phyloP scores from a whole-genome alignment of 2,113 vertebrate genomes.

The Pachycephala philippinensis region DNA sequence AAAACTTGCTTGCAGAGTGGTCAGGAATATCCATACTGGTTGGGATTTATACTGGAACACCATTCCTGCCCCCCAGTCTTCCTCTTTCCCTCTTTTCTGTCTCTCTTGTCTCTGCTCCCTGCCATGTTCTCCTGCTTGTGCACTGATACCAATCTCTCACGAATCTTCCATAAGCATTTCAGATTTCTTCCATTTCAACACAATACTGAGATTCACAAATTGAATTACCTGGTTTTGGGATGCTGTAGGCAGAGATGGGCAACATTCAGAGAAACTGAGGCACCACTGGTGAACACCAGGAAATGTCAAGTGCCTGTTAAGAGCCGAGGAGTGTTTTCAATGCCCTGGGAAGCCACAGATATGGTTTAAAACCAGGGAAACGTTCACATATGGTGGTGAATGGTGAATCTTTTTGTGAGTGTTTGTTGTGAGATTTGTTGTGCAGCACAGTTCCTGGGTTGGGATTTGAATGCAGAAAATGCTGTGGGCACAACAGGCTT shows the following conservation, averaged over 20 bases:
- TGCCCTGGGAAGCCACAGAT: not conserved
- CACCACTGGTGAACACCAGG: not conserved
- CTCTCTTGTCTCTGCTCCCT: not conserved
- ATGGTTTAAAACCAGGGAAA: not conserved
- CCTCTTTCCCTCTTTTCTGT: not conserved
- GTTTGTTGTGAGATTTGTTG: not conserved
- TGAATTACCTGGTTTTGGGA: not conserved
- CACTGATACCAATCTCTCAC: not conserved
- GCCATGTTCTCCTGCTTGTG: not conserved
- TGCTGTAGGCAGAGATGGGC: not conserved
- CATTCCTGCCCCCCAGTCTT: not conserved
- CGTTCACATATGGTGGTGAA: rapidly evolving
- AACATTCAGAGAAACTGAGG: not conserved
- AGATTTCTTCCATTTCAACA: not conserved
- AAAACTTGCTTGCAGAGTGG: not conserved
- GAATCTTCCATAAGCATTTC: not conserved
- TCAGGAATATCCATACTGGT: not conserved
- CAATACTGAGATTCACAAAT: not conserved
- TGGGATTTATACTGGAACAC: not conserved
- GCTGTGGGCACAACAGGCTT: slow-evolving; percentile 25
- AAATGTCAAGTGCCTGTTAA: not conserved
- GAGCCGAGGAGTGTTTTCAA: not conserved
- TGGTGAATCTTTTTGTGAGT: not conserved
- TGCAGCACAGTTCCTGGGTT: not conserved
- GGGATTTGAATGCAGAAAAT: not conserved